phyloP scores from a whole-genome alignment of 2,888 invertebrate species.

The Deroplatys truncata region DNA sequence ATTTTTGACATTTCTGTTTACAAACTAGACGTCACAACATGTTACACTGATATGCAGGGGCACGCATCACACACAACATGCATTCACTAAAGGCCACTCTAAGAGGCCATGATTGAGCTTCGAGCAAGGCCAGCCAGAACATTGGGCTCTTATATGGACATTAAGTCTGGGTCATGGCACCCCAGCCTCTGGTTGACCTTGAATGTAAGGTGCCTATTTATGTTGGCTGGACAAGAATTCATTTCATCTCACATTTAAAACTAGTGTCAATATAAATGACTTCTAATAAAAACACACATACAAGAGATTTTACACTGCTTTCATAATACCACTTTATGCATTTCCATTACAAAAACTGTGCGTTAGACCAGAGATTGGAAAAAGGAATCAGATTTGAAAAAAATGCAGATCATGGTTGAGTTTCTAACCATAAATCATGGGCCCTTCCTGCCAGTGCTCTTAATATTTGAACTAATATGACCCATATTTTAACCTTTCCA shows the following conservation, averaged over 20 bases:
- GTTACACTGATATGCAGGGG: background rate
- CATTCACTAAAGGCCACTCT: background rate
- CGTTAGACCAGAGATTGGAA: no score
- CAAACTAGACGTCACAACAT: background rate
- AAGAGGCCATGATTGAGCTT: background rate
- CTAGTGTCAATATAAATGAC: background rate
- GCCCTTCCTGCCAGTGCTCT: no score
- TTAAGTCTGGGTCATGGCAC: background rate
- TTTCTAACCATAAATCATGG: no score
- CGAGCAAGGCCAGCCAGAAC: background rate
- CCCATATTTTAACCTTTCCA: no score
- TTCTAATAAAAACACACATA: no score
- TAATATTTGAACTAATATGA: no score
- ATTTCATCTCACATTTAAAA: background rate
- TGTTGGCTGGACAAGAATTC: background rate
- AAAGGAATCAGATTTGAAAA: no score
- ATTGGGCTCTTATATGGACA: background rate
- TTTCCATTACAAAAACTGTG: no score
- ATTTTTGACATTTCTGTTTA: background rate
- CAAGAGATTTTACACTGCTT: no score
- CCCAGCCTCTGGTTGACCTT: background rate
- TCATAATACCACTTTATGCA: no score
- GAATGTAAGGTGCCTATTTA: background rate
- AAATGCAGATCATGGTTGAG: no score
- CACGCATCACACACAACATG: background rate